A percentile compares a stretch with the other conserved stretches of the same genome.
These are phyloP conservation scores for Salvelinus sp. DNA, from an alignment of 2,113 vertebrate genomes.

Conservation along the genomic window DNA sequence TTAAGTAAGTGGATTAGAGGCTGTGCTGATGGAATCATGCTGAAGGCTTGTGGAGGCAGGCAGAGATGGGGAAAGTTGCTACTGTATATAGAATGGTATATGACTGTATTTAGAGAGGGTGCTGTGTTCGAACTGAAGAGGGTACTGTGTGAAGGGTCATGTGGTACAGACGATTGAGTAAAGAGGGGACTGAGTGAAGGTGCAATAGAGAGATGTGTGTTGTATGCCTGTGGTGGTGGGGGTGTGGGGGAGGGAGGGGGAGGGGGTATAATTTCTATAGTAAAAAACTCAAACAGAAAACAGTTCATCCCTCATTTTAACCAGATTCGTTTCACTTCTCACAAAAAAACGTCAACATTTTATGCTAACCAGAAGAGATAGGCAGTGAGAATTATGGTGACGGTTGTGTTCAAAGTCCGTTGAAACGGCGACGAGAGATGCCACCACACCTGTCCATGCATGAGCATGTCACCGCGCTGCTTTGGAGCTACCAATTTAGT, in stretches of 20 bases:
- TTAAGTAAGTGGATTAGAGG: conserved; percentile 96
- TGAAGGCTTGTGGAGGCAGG: conserved; percentile 81
- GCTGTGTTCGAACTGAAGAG: too few relatives aligned
- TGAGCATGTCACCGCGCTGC: conserved; percentile 22
- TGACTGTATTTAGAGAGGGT: not conserved
- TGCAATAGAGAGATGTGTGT: not conserved
- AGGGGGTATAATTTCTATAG: too few relatives aligned
- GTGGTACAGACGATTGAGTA: too few relatives aligned
- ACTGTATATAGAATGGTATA: not conserved
- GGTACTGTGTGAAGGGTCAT: too few relatives aligned
- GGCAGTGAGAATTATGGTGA: conserved; percentile 17
- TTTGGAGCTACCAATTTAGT: conserved; percentile 39
- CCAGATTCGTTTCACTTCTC: too few relatives aligned
- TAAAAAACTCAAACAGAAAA: not conserved
- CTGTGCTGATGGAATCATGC: conserved; percentile 88
- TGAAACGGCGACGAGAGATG: conserved; percentile 9
- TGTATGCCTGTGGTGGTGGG: too few relatives aligned
- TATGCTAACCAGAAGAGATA: conserved; percentile 34
- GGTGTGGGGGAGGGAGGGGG: too few relatives aligned
- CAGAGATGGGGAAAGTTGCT: conserved; percentile 61
- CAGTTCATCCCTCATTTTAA: not conserved
- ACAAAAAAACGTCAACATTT: conserved; percentile 25
- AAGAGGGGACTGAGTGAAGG: not conserved
- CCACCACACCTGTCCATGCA: conserved; percentile 29
- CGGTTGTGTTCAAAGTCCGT: conserved; percentile 18